Conservation (phyloP, 2,888 invertebrate species). For the Ptychoptera albimana region DNA sequence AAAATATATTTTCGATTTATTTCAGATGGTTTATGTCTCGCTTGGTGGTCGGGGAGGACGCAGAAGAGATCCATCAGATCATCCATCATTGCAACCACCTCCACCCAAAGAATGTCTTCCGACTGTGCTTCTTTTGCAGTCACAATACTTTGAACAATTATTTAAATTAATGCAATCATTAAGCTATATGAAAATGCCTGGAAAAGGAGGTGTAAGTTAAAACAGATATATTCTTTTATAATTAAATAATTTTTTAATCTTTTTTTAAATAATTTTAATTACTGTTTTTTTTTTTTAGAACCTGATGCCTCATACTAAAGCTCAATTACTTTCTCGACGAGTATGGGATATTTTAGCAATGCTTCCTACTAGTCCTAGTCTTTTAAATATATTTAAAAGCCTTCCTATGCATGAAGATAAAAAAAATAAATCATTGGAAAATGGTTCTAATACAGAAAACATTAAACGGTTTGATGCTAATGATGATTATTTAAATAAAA, state of each 20-base stretch:
- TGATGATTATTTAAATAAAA: not conserved
- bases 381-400: constrained; percentile 44
- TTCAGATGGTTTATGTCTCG: constrained; percentile 74
- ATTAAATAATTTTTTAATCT: not conserved
- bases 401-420: no score
- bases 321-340: constrained; percentile 73
- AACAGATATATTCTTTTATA: not conserved
- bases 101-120: constrained; percentile 76
- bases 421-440: no score
- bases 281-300: constrained; percentile 11
- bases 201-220: constrained; percentile 42
- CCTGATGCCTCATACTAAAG: constrained; percentile 63
- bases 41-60: constrained; percentile 51
- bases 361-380: constrained; percentile 75
- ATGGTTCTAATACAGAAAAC: no score
- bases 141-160: constrained; percentile 79
- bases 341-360: constrained; percentile 92
- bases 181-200: constrained; percentile 68
- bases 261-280: not conserved
- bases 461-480: not conserved
- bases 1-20: constrained; percentile 5
- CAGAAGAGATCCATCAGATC: constrained; percentile 42
- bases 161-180: constrained; percentile 82
- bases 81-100: constrained; percentile 73
- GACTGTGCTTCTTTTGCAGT: constrained; percentile 65